Evolutionary conservation across 2,888 invertebrate species (phyloP), one percentile per base, ranked within the genome.

Genomic region (Apodemia arnacis): DNA sequence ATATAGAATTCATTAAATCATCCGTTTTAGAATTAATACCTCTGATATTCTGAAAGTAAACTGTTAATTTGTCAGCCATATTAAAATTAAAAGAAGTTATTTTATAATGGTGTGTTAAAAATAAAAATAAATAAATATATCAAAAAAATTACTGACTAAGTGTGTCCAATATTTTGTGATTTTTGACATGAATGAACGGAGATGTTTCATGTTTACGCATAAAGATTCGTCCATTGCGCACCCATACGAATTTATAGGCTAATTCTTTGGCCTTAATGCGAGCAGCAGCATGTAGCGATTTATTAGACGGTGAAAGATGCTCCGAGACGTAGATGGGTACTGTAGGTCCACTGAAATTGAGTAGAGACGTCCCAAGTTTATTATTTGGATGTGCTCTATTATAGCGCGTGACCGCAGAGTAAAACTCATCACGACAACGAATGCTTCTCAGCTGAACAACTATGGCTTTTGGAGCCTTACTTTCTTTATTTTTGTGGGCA

Each of bases 191-290:
- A 18, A 59, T 21, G 59, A n/a, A 59, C 18, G 18, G 18, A 7
- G 59, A 59, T 59, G 41, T 41, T 59, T 69, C 69, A n/a, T 59
- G n/a, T 59, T 59, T 59, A 21, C 59, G 59, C 21, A 59, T 59
- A n/a, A 21, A 21, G 21, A 21, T 59, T 10, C 59, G n/a, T 21
- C 59, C n/a, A 21, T 59, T 21, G 59, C 21, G 59, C n/a, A 59
- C 59, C 59, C 59, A 21, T n/a, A 59, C 21, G 2, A 59, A 59
- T 59, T 59, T 59, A 59, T 59, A 59, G n/a, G n/a, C 21, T 21
- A 59, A 59, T 59, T 59, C n/a, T 59, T 21, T 59, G n/a, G 59
- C 59, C 59, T 59, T 21, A 21, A n/a, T 59, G 10, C 59, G 59
- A 7, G 59, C 7, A 13, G 59, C 21, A 21, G 59, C 59, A 59